Conservation (phyloP, 2,797 vertebrate species). For the Glossophaga mutica region DNA sequence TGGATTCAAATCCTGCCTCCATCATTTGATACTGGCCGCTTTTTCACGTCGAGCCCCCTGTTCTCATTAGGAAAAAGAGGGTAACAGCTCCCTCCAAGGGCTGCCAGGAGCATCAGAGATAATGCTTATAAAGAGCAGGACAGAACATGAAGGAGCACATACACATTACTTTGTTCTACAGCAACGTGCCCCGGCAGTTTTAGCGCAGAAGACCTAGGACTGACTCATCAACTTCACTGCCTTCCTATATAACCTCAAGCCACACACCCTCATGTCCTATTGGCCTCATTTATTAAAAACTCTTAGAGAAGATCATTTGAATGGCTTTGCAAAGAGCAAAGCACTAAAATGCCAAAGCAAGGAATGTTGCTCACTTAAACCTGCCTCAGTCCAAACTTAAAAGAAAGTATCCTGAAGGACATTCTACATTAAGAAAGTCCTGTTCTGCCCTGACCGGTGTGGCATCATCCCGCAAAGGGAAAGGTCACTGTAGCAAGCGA, state of each 20-base stretch:
- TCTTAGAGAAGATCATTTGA: neutral
- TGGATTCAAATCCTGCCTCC: neutral
- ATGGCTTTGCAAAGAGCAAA: neutral
- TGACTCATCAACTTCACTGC: neutral
- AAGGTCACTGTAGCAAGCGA: neutral
- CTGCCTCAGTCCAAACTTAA: neutral
- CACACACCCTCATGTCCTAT: neutral
- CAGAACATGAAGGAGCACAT: neutral
- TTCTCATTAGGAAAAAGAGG: neutral
- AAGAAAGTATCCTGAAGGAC: neutral
- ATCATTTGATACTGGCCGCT: neutral
- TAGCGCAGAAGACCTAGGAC: neutral
- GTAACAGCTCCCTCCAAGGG: neutral
- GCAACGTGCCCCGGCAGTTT: neutral
- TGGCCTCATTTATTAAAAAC: slow-evolving; percentile 14
- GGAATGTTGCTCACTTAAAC: neutral
- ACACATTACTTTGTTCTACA: neutral
- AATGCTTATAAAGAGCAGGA: neutral
- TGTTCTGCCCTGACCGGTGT: neutral
- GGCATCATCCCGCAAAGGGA: neutral
- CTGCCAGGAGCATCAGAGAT: neutral
- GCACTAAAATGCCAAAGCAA: neutral
- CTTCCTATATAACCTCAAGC: neutral
- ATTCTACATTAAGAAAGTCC: neutral
- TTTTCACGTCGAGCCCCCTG: neutral